A percentile compares a stretch with the other conserved stretches of the same genome.
Evolutionary conservation across 2,113 vertebrate species (phyloP).

Genomic region (Ochotona princeps): DNA sequence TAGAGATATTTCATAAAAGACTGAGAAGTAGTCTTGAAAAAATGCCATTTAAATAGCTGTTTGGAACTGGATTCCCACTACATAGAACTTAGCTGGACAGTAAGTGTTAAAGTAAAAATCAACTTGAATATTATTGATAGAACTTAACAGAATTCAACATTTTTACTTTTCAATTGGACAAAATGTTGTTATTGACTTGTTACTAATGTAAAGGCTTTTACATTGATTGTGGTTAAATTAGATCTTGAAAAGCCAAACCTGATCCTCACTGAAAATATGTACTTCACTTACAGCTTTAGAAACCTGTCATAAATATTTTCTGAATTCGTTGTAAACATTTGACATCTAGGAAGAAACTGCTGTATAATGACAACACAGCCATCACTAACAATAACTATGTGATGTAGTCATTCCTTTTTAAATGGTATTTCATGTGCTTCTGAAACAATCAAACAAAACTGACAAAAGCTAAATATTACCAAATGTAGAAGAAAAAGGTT

Average conservation of each 20-base stretch:
- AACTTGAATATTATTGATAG: constrained; percentile 11
- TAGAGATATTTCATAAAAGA: neutral
- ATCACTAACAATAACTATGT: neutral
- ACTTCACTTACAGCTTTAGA: constrained; percentile 15
- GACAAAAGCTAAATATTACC: neutral
- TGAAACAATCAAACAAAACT: neutral
- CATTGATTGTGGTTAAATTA: constrained; percentile 17
- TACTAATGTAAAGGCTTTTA: neutral
- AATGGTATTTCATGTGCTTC: neutral
- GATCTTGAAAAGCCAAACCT: constrained; percentile 30
- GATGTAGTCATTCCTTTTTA: neutral
- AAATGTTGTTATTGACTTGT: neutral
- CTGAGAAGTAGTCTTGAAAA: constrained; percentile 52
- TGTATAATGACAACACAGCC: neutral
- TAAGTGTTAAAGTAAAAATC: constrained; percentile 51
- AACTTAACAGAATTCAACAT: constrained; percentile 37
- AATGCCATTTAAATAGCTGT: neutral
- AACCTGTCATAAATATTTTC: neutral
- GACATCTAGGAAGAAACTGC: neutral
- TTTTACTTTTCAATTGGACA: neutral
- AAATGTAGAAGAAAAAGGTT: neutral
- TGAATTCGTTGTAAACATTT: neutral
- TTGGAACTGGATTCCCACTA: neutral
- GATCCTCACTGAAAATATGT: neutral
- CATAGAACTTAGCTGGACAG: constrained; percentile 42